Base-by-base conservation (phyloP, 2,113 vertebrate species). In the Xiphorhynchus elegans region DNA sequence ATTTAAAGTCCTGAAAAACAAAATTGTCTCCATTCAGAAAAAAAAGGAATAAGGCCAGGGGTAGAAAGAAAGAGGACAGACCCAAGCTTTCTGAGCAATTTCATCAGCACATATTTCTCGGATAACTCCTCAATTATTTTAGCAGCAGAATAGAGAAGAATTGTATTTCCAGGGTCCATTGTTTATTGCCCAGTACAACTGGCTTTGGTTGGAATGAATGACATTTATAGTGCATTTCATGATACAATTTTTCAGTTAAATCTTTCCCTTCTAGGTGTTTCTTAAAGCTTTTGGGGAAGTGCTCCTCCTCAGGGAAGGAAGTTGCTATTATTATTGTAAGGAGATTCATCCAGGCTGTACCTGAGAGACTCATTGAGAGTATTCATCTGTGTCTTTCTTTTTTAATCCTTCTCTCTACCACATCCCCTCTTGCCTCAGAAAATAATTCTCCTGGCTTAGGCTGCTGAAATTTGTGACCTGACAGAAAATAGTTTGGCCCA, bases 1-100 rank as follows among this genome's bases (percentile, higher is more conserved):
- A 86, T 73, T 95, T 95, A 92, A 95, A 95, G 79, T 92, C 85
- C 80, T 87, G 76, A 69, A 74, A 87, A 87, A 33, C 55, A 67
- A 80, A 89, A 84, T 55, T 23, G 33, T 59, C 33, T 90, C 33
- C 29, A n/a, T 64, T 81, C 21, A 58, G 31, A 92, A 69, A 7
- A n/a, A 11, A 73, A 87, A 85, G 56, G 12, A 80, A 21, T 15
- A 70, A 88, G 70, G 17, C 15, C 8, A 15, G 14, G 6, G 5
- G 42, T 37, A 42, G 31, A 8, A 70, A 60, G 66, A 90, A 68
- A 78, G 47, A 64, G 20, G 26, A 58, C 2, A 62, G 39, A 70
- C 4, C 8, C 52, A 92, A 88, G 3, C 5, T 53, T 50, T 72
- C 47, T 64, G 55, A 90, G 17, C 26, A 93, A 69, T 86, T 92